Base-by-base conservation (phyloP, 2,888 invertebrate species). In the Drosophila villosipedis region DNA sequence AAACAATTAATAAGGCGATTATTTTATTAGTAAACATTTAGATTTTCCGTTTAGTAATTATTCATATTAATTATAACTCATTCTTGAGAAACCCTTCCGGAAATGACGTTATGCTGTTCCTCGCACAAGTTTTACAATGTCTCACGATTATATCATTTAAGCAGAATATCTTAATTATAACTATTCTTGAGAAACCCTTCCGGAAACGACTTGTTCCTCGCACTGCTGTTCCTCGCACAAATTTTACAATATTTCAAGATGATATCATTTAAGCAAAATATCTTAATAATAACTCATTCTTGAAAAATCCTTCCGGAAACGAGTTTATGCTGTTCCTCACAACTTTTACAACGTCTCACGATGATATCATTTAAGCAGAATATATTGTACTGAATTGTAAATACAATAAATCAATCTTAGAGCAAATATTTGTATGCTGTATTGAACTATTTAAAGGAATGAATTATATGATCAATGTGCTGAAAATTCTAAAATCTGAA, bases 1-100 rank as follows among this genome's bases (percentile, higher is more conserved):
- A 19, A 52, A 41, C 16, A 47, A 54, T 25, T 16, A 35, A 30
- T 10, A 31, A n/a, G 67, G 9, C 25, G 25, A 31, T 67, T 49
- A 49, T 19, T n/a, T 12, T 3, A 10, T 30, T 22, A 16, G 19
- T 28, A 41, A 57, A 16, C 22, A 30, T 39, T 39, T 30, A 0
- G 7, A 6, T 31, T 31, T 58, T 41, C 39, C 57, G 30, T n/a
- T 37, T 2, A 3, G 7, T 19, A 28, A 28, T 6, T n/a, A 12
- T n/a, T 57, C 25, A 12, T 7, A 16, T n/a, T 12, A 6, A 9
- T 33, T 22, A 35, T 6, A 35, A 19, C 1, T 54, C 16, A 25
- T 6, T 10, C 1, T 10, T 55, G 25, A 35, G 2, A 19, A 4
- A 3, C 10, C 10, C 0, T 33, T 22, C 22, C 53, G 14, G n/a